phyloP scores from a whole-genome alignment of 2,113 vertebrate genomes.

The Nesogale talazaci region DNA sequence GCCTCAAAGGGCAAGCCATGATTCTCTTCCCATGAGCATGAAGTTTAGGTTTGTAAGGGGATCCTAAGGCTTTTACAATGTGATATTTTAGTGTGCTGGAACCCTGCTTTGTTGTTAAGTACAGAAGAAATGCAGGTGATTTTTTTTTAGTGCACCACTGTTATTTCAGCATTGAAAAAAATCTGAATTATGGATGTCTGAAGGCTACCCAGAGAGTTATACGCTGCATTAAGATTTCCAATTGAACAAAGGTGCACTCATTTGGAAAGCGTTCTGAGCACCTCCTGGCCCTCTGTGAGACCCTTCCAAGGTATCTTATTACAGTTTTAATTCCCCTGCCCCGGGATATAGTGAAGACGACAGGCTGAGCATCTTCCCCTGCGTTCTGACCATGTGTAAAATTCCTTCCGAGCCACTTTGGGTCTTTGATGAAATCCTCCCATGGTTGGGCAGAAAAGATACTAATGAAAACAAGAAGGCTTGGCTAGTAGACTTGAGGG shows the following conservation, averaged over 20 bases:
- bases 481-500: not conserved
- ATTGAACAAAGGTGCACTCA: not conserved
- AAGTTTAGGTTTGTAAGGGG: not conserved
- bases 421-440: not conserved
- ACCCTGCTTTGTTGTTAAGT: not conserved
- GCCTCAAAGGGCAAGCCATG: not conserved
- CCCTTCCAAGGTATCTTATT: not conserved
- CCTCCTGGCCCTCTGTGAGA: not conserved
- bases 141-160: slow-evolving; percentile 3
- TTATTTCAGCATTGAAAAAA: slow-evolving; percentile 51
- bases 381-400: not conserved
- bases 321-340: not conserved
- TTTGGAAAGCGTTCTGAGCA: not conserved
- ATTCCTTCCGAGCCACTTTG: slow-evolving; percentile 9
- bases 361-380: not conserved
- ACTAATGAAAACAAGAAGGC: not conserved
- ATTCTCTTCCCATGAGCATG: not conserved
- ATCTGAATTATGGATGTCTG: not conserved
- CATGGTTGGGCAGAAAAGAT: not conserved
- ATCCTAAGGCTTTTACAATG: slow-evolving; percentile 2
- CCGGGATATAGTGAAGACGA: not conserved
- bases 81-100: slow-evolving; percentile 10
- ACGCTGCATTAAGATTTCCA: slow-evolving; percentile 19
- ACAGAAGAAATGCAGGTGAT: not conserved
- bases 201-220: slow-evolving; percentile 12